Conservation (phyloP, 2,113 vertebrate species). For the Upupa epops region DNA sequence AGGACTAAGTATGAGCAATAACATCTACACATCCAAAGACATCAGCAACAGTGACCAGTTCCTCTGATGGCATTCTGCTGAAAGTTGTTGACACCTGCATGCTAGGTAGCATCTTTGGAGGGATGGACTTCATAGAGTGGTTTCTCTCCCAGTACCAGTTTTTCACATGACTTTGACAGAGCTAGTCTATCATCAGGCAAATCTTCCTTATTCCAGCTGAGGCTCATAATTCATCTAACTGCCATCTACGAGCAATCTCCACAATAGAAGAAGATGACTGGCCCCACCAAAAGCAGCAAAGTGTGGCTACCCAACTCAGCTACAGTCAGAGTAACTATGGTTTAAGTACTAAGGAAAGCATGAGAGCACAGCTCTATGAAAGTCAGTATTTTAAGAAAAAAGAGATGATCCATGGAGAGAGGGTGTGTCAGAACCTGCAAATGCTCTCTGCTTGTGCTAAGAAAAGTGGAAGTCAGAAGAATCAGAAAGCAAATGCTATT, state of each 20-base stretch:
- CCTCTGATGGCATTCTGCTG: background rate
- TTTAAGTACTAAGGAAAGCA: background rate
- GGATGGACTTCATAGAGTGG: background rate
- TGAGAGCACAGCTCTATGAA: background rate
- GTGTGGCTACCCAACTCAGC: rapidly evolving
- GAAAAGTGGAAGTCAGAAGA: background rate
- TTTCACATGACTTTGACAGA: background rate
- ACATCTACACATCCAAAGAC: background rate
- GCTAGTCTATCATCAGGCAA: background rate
- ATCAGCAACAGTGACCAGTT: background rate
- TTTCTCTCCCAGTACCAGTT: background rate
- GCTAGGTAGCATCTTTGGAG: background rate
- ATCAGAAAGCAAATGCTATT: background rate
- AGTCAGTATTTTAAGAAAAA: background rate
- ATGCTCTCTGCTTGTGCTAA: background rate
- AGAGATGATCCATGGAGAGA: background rate
- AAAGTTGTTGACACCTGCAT: background rate
- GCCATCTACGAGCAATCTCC: background rate
- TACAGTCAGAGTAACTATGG: background rate
- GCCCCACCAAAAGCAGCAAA: background rate
- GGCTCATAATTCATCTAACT: background rate
- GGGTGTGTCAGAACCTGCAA: background rate
- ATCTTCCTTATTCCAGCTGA: background rate
- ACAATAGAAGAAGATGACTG: background rate
- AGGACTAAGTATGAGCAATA: background rate